These are phyloP conservation scores for Spizella passerina DNA, from an alignment of 2,797 vertebrate genomes.

Conservation along the genomic window DNA sequence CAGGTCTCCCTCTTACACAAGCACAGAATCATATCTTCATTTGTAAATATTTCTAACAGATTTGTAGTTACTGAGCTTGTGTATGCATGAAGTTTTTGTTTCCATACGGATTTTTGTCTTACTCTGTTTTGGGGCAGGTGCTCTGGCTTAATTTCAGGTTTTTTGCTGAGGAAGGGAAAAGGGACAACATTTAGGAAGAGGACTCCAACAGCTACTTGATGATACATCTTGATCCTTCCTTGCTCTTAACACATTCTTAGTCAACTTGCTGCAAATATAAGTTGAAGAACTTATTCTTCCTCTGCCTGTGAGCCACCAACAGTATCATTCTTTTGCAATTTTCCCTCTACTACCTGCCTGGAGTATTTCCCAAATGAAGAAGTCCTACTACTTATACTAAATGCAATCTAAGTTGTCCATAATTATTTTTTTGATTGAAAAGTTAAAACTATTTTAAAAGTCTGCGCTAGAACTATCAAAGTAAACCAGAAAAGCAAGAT, in stretches of 20 bases:
- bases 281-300: background rate
- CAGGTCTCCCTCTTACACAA: background rate
- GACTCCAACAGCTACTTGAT: background rate
- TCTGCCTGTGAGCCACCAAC: background rate
- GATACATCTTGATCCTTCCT: background rate
- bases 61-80: background rate
- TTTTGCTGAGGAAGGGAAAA: background rate
- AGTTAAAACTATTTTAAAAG: background rate
- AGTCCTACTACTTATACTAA: background rate
- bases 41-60: background rate
- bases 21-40: background rate
- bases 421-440: background rate
- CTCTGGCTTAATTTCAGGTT: background rate
- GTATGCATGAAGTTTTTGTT: background rate
- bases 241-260: background rate
- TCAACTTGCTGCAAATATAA: background rate
- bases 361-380: background rate
- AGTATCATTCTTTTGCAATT: background rate
- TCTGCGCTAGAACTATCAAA: background rate
- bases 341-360: background rate
- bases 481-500: background rate
- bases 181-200: background rate
- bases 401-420: background rate
- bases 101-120: background rate
- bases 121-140: rapidly evolving